These are phyloP conservation scores for Galendromus occidentalis DNA, from an alignment of 1,140 invertebrate species.

Conservation along the genomic window DNA sequence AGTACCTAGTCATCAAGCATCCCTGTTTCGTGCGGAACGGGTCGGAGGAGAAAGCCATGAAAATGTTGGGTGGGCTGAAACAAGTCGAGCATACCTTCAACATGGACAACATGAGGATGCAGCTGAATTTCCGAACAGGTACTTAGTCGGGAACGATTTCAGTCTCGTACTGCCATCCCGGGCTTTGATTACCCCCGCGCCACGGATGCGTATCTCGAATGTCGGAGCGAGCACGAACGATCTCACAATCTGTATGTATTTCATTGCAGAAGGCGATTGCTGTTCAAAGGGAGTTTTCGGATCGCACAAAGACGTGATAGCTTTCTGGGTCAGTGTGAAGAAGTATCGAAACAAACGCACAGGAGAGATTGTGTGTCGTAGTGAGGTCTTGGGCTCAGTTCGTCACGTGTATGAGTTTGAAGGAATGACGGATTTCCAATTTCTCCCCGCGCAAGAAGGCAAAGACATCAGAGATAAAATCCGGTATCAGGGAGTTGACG, in stretches of 20 bases:
- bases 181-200: too few species aligned
- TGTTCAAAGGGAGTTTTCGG: conserved; percentile 6
- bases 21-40: background rate
- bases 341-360: background rate
- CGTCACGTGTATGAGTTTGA: background rate
- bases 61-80: background rate
- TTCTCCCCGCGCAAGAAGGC: conserved; percentile 37
- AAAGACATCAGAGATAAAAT: background rate
- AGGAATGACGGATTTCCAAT: conserved; percentile 78
- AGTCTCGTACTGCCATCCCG: too few species aligned
- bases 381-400: background rate
- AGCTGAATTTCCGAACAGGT: conserved; percentile 3
- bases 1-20: background rate
- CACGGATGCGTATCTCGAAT: too few species aligned
- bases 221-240: too few species aligned
- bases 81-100: conserved; percentile 7
- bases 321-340: background rate
- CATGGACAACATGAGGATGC: conserved; percentile 6
- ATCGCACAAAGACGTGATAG: background rate
- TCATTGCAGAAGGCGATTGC: background rate
- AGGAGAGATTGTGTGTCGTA: background rate
- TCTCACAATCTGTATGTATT: too few species aligned
- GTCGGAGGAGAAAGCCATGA: background rate
- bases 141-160: too few species aligned
- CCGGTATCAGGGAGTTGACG: background rate